Base-by-base conservation (phyloP, 1,140 invertebrate species). In the Ips typographus region DNA sequence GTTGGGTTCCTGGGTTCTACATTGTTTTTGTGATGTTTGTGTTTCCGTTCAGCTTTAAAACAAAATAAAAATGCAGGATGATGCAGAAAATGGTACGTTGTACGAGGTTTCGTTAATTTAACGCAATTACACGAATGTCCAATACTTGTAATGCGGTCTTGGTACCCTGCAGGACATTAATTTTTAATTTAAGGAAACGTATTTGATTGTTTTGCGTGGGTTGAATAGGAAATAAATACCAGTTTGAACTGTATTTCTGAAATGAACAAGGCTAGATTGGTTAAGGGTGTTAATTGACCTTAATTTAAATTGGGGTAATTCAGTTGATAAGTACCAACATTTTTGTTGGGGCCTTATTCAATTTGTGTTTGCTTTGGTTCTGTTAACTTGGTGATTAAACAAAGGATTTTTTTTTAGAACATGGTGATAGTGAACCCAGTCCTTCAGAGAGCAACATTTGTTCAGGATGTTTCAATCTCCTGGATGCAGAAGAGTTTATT, bases 401-500 rank as follows among this genome's bases (percentile, higher is more conserved):
- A 22, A 22, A 22, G 22, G 22, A 22, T 49, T 49, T 49, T 59
- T 37, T 77, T 74, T 22, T 65, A 77, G 78, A 78, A 59, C 68
- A 8, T 49, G 22, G 44, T 49, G 3, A 49, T 6, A 49, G 63
- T n/a, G 66, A 68, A n/a, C 70, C 72, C 5, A 56, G 59, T 47
- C 59, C 61, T 40, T 40, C 61, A 39, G 62, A 69, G 55, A 39
- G 8, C 5, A 71, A 75, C 43, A 69, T 79, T 68, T 93, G 91
- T 81, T 88, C 90, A 56, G 89, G 90, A 64, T 93, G 91, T 80
- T 80, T 91, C 63, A 93, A 92, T 80, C 84, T 88, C 44, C 81
- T 88, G 61, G 88, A 89, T 43, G 88, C 91, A 71, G 89, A 91
- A 73, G 90, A 92, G 77, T 90, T 88, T 80, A 85, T 93, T 70